Evolutionary conservation across 1,140 invertebrate species (phyloP), one percentile per base, ranked within the genome.

Genomic region (Oedothorax gibbosus): DNA sequence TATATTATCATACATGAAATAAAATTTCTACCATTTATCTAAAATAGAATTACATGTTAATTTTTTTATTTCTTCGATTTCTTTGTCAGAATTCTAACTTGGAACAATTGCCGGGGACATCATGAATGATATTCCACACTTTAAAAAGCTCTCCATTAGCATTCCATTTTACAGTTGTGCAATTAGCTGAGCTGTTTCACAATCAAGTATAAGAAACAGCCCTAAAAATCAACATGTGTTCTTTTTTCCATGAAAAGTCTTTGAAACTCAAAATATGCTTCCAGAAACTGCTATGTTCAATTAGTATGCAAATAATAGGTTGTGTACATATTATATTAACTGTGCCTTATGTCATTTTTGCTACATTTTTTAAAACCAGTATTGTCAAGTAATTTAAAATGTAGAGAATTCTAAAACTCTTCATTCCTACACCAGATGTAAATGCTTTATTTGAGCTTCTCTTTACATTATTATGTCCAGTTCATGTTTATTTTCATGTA

Each of bases 81-180:
- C 53, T 71, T n/a, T 71, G 35, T 12, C 77, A 68, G 62, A 68
- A 50, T 68, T 79, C 51, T 35, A 64, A 68, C 21, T 20, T 68
- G 77, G 77, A 79, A 68, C 77, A 49, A 53, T 68, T 66, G 12
- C 62, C 77, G 35, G 77, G 64, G 56, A 79, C 77, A 65, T 79
- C 77, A 68, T 79, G 77, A 79, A 68, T 50, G 11, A 68, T 68
- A 21, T 54, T 68, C 77, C 53, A 53, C 51, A 35, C 51, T 14
- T 68, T 66, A 68, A 65, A 71, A n/a, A 7, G 49, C 66, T 68
- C 53, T 20, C 62, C 18, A 18, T 12, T 79, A 65, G 56, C 51
- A 76, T 53, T 64, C 57, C 53, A 50, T 57, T 77, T 66, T 77
- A 57, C 15, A 18, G 50, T 15, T 53, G 49, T 53, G 69, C 35